Conservation (phyloP, 2,113 vertebrate species). For the Syngnathoides biaculeatus region DNA sequence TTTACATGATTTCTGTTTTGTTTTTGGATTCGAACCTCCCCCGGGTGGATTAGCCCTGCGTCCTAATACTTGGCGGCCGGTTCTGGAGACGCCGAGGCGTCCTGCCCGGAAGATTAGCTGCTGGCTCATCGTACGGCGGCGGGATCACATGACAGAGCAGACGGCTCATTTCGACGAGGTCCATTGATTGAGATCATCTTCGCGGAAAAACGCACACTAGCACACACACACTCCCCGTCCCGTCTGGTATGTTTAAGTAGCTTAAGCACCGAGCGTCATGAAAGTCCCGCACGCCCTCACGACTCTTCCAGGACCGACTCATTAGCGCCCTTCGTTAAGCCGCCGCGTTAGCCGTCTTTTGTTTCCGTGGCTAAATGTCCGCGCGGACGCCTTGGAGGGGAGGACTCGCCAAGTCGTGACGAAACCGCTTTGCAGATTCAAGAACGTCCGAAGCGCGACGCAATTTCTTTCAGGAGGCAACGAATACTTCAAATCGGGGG, state of each 20-base stretch:
- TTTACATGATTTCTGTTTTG: background rate
- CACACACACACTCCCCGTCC: background rate
- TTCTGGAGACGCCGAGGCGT: slow-evolving; percentile 19
- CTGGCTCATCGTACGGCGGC: background rate
- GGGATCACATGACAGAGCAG: slow-evolving; percentile 18
- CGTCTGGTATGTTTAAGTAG: slow-evolving; percentile 13
- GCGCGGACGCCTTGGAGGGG: slow-evolving; percentile 24
- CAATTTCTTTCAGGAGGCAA: too few relatives aligned
- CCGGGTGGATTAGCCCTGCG: background rate
- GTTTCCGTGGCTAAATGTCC: slow-evolving; percentile 6
- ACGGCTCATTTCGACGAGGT: slow-evolving; percentile 15
- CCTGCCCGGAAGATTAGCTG: slow-evolving; percentile 24
- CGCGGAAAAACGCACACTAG: background rate
- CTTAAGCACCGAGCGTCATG: slow-evolving; percentile 15
- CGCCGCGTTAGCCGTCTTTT: slow-evolving; percentile 39
- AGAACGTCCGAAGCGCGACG: background rate
- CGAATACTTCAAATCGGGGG: too few relatives aligned
- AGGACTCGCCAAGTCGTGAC: slow-evolving; percentile 33
- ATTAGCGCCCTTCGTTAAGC: slow-evolving; percentile 40
- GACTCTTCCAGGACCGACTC: slow-evolving; percentile 15
- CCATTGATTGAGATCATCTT: slow-evolving; percentile 22
- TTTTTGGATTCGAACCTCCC: background rate
- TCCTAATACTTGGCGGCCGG: slow-evolving; percentile 4
- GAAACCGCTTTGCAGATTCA: background rate
- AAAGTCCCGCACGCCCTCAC: slow-evolving; percentile 7